Evolutionary conservation across 2,113 vertebrate species (phyloP).

Genomic region (Melanerpes aurifrons): DNA sequence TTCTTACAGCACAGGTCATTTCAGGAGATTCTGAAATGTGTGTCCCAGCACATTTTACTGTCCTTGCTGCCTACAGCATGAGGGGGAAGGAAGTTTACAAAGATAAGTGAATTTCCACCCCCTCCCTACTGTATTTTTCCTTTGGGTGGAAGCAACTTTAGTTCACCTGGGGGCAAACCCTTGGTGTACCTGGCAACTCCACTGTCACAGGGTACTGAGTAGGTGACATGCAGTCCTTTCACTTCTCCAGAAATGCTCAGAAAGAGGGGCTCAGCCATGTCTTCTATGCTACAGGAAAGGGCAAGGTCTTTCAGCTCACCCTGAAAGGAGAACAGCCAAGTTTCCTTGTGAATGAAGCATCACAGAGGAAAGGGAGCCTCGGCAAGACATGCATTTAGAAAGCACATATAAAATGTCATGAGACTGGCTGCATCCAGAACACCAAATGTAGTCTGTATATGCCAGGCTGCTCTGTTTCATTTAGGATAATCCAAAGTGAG

Average conservation of each 20-base stretch:
- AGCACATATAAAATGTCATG: accelerated
- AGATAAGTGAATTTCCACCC: background rate
- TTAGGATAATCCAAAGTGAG: background rate
- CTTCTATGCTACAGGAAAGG: constrained; percentile 84
- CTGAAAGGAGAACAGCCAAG: constrained; percentile 66
- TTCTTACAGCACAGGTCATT: background rate
- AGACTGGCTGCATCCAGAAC: background rate
- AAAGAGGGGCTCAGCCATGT: constrained; percentile 82
- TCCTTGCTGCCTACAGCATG: background rate
- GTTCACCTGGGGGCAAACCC: background rate
- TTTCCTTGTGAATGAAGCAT: background rate
- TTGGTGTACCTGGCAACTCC: constrained; percentile 50
- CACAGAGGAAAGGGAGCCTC: background rate
- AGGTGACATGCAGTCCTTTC: constrained; percentile 80
- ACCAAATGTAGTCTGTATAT: background rate
- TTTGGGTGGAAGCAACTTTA: background rate
- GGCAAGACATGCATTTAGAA: background rate
- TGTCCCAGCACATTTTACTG: background rate
- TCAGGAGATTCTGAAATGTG: background rate
- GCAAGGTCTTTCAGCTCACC: constrained; percentile 79
- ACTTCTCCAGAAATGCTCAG: constrained; percentile 81
- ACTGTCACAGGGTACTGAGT: constrained; percentile 63
- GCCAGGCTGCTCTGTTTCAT: background rate
- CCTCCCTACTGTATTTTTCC: background rate
- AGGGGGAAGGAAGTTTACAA: background rate